Conservation (phyloP, 92 coral and sea anemone species). For the Phenganax stokvisi region DNA sequence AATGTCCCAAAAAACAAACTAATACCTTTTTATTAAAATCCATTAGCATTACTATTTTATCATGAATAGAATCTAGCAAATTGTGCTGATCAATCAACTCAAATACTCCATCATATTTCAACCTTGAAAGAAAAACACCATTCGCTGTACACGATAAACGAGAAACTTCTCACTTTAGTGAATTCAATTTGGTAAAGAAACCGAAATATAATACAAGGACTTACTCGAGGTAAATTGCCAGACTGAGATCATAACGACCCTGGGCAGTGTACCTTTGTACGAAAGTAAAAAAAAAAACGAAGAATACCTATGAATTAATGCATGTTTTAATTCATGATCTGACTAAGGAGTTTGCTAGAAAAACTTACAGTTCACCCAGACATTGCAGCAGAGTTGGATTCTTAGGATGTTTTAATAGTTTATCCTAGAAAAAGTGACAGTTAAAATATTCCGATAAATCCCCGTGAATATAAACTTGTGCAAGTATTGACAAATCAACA, state of each 20-base stretch:
- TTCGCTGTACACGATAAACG: background rate
- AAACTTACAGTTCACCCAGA: conserved; percentile 83
- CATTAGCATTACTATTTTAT: conserved; percentile 91
- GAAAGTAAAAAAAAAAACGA: background rate
- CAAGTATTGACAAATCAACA: background rate
- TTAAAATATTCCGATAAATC: background rate
- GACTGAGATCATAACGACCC: conserved; percentile 82
- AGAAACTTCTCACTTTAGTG: too few species aligned
- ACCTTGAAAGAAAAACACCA: conserved; percentile 45
- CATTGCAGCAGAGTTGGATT: conserved; percentile 73
- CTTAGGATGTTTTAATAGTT: conserved; percentile 66
- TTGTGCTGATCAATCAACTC: conserved; percentile 87
- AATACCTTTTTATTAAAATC: conserved; percentile 78
- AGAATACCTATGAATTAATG: background rate
- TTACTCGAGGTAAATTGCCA: conserved; percentile 85
- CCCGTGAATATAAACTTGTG: background rate
- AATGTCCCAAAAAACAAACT: too few species aligned
- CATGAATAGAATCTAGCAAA: conserved; percentile 84
- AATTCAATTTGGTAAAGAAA: too few species aligned
- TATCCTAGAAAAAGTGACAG: conserved; percentile 55
- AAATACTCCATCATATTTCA: conserved; percentile 84
- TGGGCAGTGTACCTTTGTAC: conserved; percentile 68
- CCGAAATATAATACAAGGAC: conserved; percentile 6
- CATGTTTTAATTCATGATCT: background rate
- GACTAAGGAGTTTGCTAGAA: background rate